Evolutionary conservation across 1,140 invertebrate species (phyloP), one percentile per base, ranked within the genome.

Genomic region (Drosophila pallidifrons): DNA sequence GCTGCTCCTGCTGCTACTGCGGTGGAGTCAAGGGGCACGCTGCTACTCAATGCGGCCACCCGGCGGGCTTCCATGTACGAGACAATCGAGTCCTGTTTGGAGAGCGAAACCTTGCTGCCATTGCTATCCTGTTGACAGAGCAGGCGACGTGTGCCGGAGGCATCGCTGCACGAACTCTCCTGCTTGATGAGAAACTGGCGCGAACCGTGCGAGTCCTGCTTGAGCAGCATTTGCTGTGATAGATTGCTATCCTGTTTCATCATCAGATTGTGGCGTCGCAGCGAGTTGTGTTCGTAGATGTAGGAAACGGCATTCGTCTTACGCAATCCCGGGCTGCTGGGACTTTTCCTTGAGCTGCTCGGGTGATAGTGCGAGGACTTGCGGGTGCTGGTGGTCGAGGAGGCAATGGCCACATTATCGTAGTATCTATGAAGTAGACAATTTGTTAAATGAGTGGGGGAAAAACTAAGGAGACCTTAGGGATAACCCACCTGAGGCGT

Each of bases 281-380:
- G 61, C 6, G 85, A 85, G 64, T 92, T 92, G 35, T 93, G 91
- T 51, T 93, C 92, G 60, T 94, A 96, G 71, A 96, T 96, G 91
- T 96, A 96, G 1, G 96, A 96, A 1, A 96, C 96, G 45, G 95
- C 95, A 60, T 94, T 94, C 69, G 91, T 95, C 87, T 96, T 95
- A 68, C 95, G 93, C 55, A 95, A 93, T 15, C 81, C 81, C 3
- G 95, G 94, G 10, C 65, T 95, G 73, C 95, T 94, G 25, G 94
- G 95, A 16, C 94, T 93, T 76, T 95, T 95, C 58, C 95, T 94
- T 68, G 95, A 94, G 74, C 95, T 94, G 73, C 95, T 95, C 71
- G 95, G 95, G 59, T 96, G 95, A 92, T 97, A 97, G 77, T 96
- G 96, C 38, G 96, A 97, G n/a, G 96, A 96, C 81, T 96, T 96